These are phyloP conservation scores for Channa maculata DNA, from an alignment of 2,113 vertebrate species.

Conservation along the genomic window DNA sequence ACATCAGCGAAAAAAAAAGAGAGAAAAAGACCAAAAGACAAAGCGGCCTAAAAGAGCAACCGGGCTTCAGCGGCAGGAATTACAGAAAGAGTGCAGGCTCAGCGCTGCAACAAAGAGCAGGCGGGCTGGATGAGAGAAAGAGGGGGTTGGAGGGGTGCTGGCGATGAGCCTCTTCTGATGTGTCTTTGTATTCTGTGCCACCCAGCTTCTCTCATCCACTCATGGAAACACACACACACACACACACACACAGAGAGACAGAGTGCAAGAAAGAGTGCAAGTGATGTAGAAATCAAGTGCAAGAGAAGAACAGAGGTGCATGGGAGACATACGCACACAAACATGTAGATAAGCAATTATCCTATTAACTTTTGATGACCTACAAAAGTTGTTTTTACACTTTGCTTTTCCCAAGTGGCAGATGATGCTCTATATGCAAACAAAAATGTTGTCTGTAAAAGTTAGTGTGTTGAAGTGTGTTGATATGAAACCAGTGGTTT, in stretches of 20 bases:
- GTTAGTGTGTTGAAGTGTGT: conserved; percentile 20
- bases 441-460: conserved; percentile 44
- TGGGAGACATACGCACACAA: conserved; percentile 27
- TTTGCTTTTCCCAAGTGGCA: conserved; percentile 49
- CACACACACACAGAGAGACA: conserved; percentile 13
- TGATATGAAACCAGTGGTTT: conserved; percentile 18
- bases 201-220: conserved; percentile 66
- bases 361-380: conserved; percentile 78
- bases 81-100: conserved; percentile 77
- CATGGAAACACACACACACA: conserved; percentile 43
- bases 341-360: conserved; percentile 75
- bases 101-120: conserved; percentile 79
- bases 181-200: conserved; percentile 71
- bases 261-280: background rate
- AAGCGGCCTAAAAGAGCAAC: conserved; percentile 77
- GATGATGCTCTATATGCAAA: conserved; percentile 12
- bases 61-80: conserved; percentile 66
- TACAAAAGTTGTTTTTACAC: conserved; percentile 72
- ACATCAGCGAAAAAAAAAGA: conserved; percentile 82
- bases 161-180: conserved; percentile 71
- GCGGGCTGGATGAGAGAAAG: conserved; percentile 62
- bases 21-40: conserved; percentile 64
- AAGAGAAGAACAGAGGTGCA: conserved; percentile 33
- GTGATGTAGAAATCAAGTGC: conserved; percentile 53
- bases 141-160: conserved; percentile 25